Percentiles rank a stretch among this genome's conserved stretches.
Evolutionary conservation across 2,113 vertebrate species (phyloP).

Genomic region (Nansenia antarctica): DNA sequence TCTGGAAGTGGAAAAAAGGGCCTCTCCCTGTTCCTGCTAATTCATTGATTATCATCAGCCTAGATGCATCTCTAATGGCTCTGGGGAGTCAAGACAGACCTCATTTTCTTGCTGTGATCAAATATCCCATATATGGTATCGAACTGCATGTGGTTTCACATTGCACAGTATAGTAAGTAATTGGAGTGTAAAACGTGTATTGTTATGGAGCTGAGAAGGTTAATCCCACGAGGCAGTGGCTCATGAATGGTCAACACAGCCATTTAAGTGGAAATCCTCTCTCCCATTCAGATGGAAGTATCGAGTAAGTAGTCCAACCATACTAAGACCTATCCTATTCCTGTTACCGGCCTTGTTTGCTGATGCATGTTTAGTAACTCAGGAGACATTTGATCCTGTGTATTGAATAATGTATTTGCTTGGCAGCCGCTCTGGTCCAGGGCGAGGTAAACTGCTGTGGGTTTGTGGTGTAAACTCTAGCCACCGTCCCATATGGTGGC

Average conservation of each 20-base stretch:
- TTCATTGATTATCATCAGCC: constrained; percentile 43
- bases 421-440: constrained; percentile 39
- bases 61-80: constrained; percentile 48
- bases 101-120: constrained; percentile 37
- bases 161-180: constrained; percentile 51
- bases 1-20: constrained; percentile 23
- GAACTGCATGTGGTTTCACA: constrained; percentile 51
- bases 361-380: constrained; percentile 69
- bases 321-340: constrained; percentile 55
- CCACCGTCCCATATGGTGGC: constrained; percentile 27
- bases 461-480: too few species aligned
- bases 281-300: constrained; percentile 60
- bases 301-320: constrained; percentile 49
- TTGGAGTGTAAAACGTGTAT: constrained; percentile 51
- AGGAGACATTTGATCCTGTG: constrained; percentile 54
- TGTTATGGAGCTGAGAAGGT: constrained; percentile 40
- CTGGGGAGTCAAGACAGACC: constrained; percentile 31
- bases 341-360: constrained; percentile 65
- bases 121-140: constrained; percentile 59
- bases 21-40: constrained; percentile 20
- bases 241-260: too few species aligned
- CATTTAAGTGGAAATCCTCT: constrained; percentile 50
- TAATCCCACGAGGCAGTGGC: too few species aligned
- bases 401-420: constrained; percentile 65
- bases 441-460: constrained; percentile 21